Evolutionary conservation across 2,888 invertebrate species (phyloP).

Genomic region (Sussaba pulchella): DNA sequence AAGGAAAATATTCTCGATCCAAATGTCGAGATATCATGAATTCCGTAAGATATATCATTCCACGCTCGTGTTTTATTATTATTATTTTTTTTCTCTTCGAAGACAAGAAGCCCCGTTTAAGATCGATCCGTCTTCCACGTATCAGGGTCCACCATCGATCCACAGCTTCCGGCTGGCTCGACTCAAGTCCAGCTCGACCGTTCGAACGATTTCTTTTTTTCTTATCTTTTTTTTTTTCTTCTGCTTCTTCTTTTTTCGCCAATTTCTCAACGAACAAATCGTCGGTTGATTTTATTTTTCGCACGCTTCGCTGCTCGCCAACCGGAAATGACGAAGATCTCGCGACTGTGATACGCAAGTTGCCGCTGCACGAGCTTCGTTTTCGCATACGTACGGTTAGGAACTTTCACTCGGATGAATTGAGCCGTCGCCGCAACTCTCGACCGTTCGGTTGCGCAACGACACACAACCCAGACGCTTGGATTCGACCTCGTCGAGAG

Average conservation of each 20-base stretch:
- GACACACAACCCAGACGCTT: constrained; percentile 44
- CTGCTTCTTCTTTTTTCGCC: constrained; percentile 7
- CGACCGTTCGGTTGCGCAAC: constrained; percentile 59
- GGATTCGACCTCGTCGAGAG: constrained; percentile 40
- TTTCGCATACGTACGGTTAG: constrained; percentile 41
- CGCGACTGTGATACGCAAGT: constrained; percentile 18
- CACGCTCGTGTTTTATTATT: not conserved
- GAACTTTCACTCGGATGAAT: constrained; percentile 68
- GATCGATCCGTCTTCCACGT: constrained; percentile 42
- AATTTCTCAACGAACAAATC: constrained; percentile 4
- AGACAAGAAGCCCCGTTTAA: constrained; percentile 23
- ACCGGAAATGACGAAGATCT: constrained; percentile 59
- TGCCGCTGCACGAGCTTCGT: not conserved
- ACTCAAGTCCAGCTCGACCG: not conserved
- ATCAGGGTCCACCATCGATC: constrained; percentile 21
- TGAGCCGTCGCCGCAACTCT: constrained; percentile 64
- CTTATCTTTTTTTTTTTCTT: constrained; percentile 37
- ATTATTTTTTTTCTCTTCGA: constrained; percentile 18
- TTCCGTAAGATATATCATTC: constrained; percentile 31
- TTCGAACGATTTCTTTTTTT: constrained; percentile 10
- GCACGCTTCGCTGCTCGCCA: constrained; percentile 50
- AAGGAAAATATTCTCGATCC: constrained; percentile 24
- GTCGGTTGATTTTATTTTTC: constrained; percentile 13
- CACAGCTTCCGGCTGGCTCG: constrained; percentile 18
- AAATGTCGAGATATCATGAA: constrained; percentile 24